Base-by-base conservation (phyloP, 1,140 invertebrate species). In the Drosophila malerkotliana region DNA sequence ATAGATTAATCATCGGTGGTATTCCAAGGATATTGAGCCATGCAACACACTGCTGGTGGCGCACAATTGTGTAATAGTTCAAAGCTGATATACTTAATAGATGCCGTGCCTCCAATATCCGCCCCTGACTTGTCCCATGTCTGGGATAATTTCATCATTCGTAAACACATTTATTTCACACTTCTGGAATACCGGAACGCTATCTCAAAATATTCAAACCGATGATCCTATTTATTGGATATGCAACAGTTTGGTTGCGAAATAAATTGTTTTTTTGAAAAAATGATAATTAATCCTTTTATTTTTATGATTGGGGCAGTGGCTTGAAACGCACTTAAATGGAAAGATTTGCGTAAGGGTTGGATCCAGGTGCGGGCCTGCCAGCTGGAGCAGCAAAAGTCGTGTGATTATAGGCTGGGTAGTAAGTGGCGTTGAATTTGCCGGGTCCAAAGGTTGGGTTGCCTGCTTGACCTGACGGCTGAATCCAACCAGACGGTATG, bases 161-260 rank as follows among this genome's bases (percentile, higher is more conserved):
- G 14, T 63, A 56, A 34, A 67, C 63, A 77, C 58, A 56, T 47
- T 56, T 54, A 66, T 64, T 49, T 47, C 28, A 54, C 24, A 59
- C 85, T 88, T 85, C 82, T 87, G 83, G 82, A 87, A 87, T 87
- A 87, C 82, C 82, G 83, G 83, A 88, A 81, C 69, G 34, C 45
- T 34, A 69, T 44, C 41, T 44, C 52, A 26, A 39, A 30, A 47
- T 49, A 77, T 64, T 55, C 57, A 72, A 60, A 37, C 73, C 79
- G 79, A 88, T 88, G 75, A 69, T 79, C 63, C 56, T 48, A 73
- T 63, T 84, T 63, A 74, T 55, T 44, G 15, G 14, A 21, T 26
- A 47, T 12, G 47, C 47, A 51, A 37, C 39, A 26, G 44, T 66
- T 47, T 47, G 44, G 28, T 37, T 39, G 49, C 68, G n/a, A 30